These are phyloP conservation scores for Clarias fuscus DNA, from an alignment of 2,797 vertebrate genomes.

Conservation along the genomic window DNA sequence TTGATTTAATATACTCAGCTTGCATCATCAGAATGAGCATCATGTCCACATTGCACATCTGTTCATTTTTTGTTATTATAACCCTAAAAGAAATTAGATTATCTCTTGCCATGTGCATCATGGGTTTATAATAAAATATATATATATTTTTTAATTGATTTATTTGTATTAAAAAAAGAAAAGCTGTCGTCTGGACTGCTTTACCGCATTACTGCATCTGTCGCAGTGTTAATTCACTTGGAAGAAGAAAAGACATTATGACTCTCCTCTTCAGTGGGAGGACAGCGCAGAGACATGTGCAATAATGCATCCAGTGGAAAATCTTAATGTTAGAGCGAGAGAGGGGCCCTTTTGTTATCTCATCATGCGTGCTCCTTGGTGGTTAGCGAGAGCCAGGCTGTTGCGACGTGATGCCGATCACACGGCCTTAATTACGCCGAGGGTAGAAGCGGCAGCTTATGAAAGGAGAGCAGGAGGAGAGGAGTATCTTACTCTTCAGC, in stretches of 20 bases:
- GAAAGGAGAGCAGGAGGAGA: conserved; percentile 41
- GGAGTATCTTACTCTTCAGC: conserved; percentile 90
- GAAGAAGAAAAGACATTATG: neutral
- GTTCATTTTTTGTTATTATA: neutral
- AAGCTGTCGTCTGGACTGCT: too few species aligned
- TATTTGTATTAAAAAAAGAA: neutral
- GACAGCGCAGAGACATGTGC: conserved; percentile 4
- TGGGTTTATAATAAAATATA: neutral
- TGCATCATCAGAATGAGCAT: neutral
- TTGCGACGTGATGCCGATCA: conserved; percentile 37
- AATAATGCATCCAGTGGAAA: conserved; percentile 21
- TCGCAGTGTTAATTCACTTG: conserved; percentile 5
- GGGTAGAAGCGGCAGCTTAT: conserved; percentile 40
- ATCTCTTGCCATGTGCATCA: neutral
- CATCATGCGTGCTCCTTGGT: conserved; percentile 41
- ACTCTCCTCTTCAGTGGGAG: neutral
- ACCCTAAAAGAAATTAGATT: too few species aligned
- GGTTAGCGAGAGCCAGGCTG: conserved; percentile 28
- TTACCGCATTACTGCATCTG: neutral
- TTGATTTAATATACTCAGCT: neutral
- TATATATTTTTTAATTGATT: too few species aligned
- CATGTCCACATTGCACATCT: neutral
- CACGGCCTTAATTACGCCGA: conserved; percentile 45
- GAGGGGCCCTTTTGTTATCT: conserved; percentile 29
- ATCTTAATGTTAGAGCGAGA: conserved; percentile 6